These are phyloP conservation scores for Acrobasis repandana DNA, from an alignment of 2,888 invertebrate genomes.

Conservation along the genomic window DNA sequence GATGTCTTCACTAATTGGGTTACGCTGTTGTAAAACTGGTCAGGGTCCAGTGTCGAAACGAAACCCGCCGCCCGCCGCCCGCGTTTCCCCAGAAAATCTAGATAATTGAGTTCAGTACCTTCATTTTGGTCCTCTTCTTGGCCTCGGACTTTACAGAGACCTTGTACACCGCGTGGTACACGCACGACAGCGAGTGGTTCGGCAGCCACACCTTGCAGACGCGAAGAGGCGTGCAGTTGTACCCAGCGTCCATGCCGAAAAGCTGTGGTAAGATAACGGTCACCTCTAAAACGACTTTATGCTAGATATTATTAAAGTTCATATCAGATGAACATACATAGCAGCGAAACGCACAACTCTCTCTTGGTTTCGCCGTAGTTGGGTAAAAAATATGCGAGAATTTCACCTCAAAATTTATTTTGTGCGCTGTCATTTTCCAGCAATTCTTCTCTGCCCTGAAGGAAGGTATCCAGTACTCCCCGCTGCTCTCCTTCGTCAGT, in stretches of 20 bases:
- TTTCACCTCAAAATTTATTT: constrained; percentile 59
- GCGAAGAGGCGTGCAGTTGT: constrained; percentile 53
- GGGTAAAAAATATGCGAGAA: too few species aligned
- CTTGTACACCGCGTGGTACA: constrained; percentile 66
- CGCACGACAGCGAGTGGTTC: constrained; percentile 44
- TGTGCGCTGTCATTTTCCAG: constrained; percentile 65
- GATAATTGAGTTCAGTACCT: constrained; percentile 30
- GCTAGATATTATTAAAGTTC: too few species aligned
- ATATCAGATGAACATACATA: too few species aligned
- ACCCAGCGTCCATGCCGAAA: constrained; percentile 54
- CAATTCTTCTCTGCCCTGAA: constrained; percentile 61
- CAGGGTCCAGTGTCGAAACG: too few species aligned
- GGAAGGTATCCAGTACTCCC: constrained; percentile 68
- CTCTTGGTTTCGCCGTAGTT: too few species aligned
- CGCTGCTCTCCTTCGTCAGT: constrained; percentile 56
- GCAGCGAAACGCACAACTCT: too few species aligned
- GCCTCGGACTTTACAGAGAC: constrained; percentile 53
- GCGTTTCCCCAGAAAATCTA: too few species aligned
- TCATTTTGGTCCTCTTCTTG: constrained; percentile 60
- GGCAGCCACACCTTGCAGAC: constrained; percentile 67
- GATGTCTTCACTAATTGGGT: too few species aligned
- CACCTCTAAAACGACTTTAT: too few species aligned
- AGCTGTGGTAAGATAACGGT: constrained; percentile 33
- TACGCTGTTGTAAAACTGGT: too few species aligned
- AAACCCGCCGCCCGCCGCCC: too few species aligned